Percentiles rank a stretch among this genome's conserved stretches.
These are phyloP conservation scores for Hyposoter dolosus DNA, from an alignment of 2,888 invertebrate species.

Conservation along the genomic window DNA sequence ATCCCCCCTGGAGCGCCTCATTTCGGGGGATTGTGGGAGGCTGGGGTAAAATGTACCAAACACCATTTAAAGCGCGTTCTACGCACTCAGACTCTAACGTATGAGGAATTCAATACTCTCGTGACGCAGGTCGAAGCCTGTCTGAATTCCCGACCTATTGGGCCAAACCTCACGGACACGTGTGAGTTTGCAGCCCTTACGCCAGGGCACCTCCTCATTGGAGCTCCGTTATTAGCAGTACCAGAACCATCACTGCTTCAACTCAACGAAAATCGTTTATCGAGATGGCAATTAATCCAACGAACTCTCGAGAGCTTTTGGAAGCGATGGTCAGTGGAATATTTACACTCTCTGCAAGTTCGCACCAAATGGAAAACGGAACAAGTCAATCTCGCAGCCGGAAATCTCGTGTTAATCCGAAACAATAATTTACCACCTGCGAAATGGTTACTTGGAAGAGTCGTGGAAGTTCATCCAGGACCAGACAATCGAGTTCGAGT, in stretches of 20 bases:
- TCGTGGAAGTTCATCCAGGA: too few relatives aligned
- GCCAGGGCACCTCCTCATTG: conserved; percentile 68
- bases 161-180: conserved; percentile 57
- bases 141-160: conserved; percentile 65
- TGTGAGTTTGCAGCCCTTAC: conserved; percentile 64
- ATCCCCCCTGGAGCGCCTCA: conserved; percentile 72
- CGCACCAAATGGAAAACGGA: too few relatives aligned
- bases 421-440: too few relatives aligned
- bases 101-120: conserved; percentile 64
- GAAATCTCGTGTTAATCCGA: too few relatives aligned
- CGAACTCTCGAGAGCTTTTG: too few relatives aligned
- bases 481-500: too few relatives aligned
- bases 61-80: conserved; percentile 51
- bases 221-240: conserved; percentile 31
- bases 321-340: too few relatives aligned
- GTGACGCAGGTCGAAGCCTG: conserved; percentile 59
- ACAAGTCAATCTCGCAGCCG: too few relatives aligned
- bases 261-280: not conserved
- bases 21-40: conserved; percentile 58
- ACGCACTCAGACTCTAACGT: conserved; percentile 43
- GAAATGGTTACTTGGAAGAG: too few relatives aligned
- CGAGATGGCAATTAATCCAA: too few relatives aligned
- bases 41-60: conserved; percentile 56
- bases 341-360: too few relatives aligned
- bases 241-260: conserved; percentile 51